Percentiles rank a stretch among this genome's conserved stretches.
phyloP scores from a whole-genome alignment of 2,888 invertebrate genomes.

The Belgica antarctica region DNA sequence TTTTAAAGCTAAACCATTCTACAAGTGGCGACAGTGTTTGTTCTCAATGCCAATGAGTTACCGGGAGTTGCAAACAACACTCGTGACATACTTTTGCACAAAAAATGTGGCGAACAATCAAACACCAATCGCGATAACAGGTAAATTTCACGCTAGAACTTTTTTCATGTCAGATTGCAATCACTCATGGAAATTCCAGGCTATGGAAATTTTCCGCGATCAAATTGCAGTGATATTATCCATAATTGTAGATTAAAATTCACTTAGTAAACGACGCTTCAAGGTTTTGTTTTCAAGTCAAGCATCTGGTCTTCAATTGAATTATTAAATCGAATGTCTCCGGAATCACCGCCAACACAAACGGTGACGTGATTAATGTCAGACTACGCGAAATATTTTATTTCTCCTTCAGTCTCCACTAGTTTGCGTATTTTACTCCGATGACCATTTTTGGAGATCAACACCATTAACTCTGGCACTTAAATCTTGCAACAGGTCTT shows the following conservation, averaged over 20 bases:
- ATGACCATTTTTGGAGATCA: constrained; percentile 42
- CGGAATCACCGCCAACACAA: constrained; percentile 32
- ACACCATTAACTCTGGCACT: constrained; percentile 30
- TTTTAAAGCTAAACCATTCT: no score
- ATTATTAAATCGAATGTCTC: no score
- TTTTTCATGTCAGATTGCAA: no score
- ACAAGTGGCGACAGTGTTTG: no score
- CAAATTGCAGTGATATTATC: constrained; percentile 9
- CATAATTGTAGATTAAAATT: no score
- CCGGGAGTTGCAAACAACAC: no score
- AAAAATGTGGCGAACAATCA: not conserved
- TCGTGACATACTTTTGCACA: not conserved
- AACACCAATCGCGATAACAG: not conserved
- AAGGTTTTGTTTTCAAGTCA: no score
- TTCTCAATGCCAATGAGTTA: no score
- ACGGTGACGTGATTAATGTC: constrained; percentile 14
- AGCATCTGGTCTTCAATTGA: no score
- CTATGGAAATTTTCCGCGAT: not conserved
- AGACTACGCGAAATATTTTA: constrained; percentile 11
- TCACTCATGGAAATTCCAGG: not conserved
- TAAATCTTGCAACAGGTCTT: constrained; percentile 20
- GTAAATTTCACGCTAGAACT: not conserved
- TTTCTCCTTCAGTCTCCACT: constrained; percentile 16
- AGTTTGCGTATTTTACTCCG: constrained; percentile 19
- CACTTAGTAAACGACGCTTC: no score